A percentile compares a stretch with the other conserved stretches of the same genome.
These are phyloP conservation scores for Drosophila lini DNA, from an alignment of 1,140 invertebrate species.

Conservation along the genomic window DNA sequence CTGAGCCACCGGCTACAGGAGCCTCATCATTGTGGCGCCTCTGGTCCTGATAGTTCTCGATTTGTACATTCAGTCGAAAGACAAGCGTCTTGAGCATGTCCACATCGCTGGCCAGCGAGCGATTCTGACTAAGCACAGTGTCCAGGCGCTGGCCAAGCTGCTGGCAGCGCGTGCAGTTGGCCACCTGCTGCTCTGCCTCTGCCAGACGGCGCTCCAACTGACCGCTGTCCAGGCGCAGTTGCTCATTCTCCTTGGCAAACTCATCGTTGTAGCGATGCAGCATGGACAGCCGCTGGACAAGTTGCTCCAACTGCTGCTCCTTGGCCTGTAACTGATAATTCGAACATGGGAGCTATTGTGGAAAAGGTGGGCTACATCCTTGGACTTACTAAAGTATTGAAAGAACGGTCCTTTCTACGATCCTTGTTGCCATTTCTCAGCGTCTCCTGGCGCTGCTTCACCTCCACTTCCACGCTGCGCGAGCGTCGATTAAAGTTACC, in stretches of 20 bases:
- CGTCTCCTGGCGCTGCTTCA: conserved; percentile 38
- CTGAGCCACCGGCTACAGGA: conserved; percentile 10
- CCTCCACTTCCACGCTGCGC: conserved; percentile 62
- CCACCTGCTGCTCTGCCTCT: conserved; percentile 50
- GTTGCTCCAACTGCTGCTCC: conserved; percentile 81
- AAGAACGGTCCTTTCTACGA: conserved; percentile 45
- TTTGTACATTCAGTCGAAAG: conserved; percentile 88
- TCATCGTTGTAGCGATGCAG: conserved; percentile 80
- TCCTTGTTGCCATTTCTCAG: conserved; percentile 23
- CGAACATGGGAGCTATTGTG: too few relatives aligned
- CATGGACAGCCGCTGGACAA: conserved; percentile 70
- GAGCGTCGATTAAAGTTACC: conserved; percentile 76
- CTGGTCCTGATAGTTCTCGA: conserved; percentile 88
- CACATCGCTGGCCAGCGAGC: conserved; percentile 86
- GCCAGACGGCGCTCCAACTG: conserved; percentile 58
- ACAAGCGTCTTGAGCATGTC: conserved; percentile 88
- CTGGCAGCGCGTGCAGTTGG: conserved; percentile 79
- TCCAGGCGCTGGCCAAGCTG: conserved; percentile 77
- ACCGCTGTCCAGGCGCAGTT: conserved; percentile 52
- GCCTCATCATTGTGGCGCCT: conserved; percentile 39
- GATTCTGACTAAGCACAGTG: conserved; percentile 85
- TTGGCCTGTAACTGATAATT: conserved; percentile 72
- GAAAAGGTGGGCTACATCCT: neutral
- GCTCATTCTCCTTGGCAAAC: conserved; percentile 77
- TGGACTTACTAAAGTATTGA: conserved; percentile 67